Evolutionary conservation across 2,797 vertebrate species (phyloP), one percentile per base, ranked within the genome.

Genomic region (Lepus townsendii): DNA sequence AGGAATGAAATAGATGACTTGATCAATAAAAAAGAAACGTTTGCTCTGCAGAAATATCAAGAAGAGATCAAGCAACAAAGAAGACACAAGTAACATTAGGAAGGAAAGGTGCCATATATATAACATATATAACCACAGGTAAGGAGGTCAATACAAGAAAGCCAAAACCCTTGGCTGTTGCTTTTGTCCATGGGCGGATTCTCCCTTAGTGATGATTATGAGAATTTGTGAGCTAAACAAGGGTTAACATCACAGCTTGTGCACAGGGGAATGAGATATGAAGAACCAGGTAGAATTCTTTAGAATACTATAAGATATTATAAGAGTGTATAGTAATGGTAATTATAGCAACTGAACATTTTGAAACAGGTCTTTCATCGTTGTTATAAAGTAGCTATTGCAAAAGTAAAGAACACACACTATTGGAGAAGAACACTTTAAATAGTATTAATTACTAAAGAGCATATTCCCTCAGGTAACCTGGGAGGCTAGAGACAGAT

Each of bases 311-410:
- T 17, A 16, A 57, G 22, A 77, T 38, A 77, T 38, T 68, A 24
- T 63, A 60, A 90, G 66, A 93, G 54, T 78, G 38, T 26, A 38
- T 79, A 93, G 42, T 24, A 65, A 71, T 76, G 47, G n/a, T 69
- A 89, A 38, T 30, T 83, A 10, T 60, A 7, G 52, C 27, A 20
- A 26, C 7, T 71, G 60, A 69, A 35, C 50, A 50, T 83, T 95
- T 83, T 86, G 60, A 83, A 71, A 4, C 35, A 78, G 57, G n/a
- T 2, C 38, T 95, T 42, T 92, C 19, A 32, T 92, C 38, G 54
- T 71, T 38, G 38, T 63, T 30, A 47, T 69, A 24, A 83, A 90
- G 66, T 42, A 62, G 27, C 2, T 75, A 42, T 85, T 69, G 17
- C 24, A 47, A 17, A 68, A 24, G 57, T 72, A 12, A 72, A 57